These are phyloP conservation scores for Panthera tigris DNA, from an alignment of 2,113 vertebrate genomes.

Conservation along the genomic window DNA sequence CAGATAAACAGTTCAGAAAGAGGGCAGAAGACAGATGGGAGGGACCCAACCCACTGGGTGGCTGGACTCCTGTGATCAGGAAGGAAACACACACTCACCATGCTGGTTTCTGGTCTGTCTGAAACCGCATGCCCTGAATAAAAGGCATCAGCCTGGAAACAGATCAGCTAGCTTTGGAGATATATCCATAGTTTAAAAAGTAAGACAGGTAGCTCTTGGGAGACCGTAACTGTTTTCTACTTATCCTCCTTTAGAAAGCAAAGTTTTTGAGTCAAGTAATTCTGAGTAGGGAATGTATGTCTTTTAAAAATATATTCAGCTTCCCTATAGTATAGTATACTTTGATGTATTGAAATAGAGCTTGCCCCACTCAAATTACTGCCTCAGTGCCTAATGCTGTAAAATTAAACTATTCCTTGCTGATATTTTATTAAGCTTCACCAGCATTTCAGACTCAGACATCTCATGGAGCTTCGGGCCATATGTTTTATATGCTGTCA, in stretches of 20 bases:
- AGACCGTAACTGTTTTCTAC: not conserved
- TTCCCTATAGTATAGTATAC: conserved; percentile 62
- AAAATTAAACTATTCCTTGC: conserved; percentile 76
- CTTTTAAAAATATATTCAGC: conserved; percentile 42
- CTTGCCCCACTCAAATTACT: conserved; percentile 58
- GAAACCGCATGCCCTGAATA: rapidly evolving
- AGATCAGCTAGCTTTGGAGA: not conserved
- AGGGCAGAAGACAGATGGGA: not conserved
- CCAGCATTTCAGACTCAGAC: conserved; percentile 56
- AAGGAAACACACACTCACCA: not conserved
- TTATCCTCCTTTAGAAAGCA: not conserved
- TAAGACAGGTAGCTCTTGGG: conserved; percentile 44
- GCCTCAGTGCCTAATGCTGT: conserved; percentile 62
- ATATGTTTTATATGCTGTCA: conserved; percentile 61
- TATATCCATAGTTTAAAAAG: not conserved
- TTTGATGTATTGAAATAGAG: conserved; percentile 72
- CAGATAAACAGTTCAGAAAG: not conserved
- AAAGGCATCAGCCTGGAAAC: not conserved
- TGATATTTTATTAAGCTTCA: conserved; percentile 67
- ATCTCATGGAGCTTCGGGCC: conserved; percentile 57
- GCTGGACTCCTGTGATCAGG: no score
- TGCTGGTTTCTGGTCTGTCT: not conserved
- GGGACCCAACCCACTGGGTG: not conserved
- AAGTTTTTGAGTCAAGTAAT: conserved; percentile 3
- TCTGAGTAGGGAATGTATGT: conserved; percentile 29